phyloP scores from a whole-genome alignment of 2,113 vertebrate genomes.

The Pipra filicauda region DNA sequence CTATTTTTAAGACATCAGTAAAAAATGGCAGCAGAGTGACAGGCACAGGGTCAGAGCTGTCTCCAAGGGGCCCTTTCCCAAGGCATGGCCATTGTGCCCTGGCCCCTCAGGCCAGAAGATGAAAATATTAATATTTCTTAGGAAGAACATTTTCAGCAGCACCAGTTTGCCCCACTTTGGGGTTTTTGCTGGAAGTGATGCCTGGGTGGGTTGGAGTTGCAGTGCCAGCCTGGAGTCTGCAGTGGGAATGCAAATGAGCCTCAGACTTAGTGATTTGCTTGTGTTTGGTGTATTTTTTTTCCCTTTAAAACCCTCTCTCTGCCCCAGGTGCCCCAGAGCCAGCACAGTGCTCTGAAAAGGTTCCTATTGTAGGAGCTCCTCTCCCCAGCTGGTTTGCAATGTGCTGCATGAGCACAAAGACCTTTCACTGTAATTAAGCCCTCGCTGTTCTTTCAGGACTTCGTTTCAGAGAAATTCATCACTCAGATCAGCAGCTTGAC shows the following conservation, averaged over 20 bases:
- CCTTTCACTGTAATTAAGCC: neutral
- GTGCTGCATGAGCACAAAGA: neutral
- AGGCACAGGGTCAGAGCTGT: neutral
- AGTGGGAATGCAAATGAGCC: neutral
- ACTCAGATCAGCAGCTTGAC: neutral
- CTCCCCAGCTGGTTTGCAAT: neutral
- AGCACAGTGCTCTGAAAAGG: neutral
- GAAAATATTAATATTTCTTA: neutral
- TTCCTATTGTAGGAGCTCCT: neutral
- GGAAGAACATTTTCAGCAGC: neutral
- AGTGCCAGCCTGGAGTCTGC: neutral
- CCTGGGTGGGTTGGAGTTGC: neutral
- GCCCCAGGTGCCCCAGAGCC: neutral
- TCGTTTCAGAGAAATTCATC: neutral
- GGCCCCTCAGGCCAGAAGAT: neutral
- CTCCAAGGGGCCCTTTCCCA: neutral
- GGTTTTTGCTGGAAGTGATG: neutral
- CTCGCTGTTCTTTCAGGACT: neutral
- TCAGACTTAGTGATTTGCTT: neutral
- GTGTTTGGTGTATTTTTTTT: neutral
- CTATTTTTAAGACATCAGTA: neutral
- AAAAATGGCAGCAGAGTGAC: neutral
- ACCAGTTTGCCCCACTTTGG: neutral
- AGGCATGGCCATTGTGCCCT: fast-evolving
- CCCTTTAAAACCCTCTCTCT: neutral